These are phyloP conservation scores for Callocephalon fimbriatum DNA, from an alignment of 2,113 vertebrate genomes.

Conservation along the genomic window DNA sequence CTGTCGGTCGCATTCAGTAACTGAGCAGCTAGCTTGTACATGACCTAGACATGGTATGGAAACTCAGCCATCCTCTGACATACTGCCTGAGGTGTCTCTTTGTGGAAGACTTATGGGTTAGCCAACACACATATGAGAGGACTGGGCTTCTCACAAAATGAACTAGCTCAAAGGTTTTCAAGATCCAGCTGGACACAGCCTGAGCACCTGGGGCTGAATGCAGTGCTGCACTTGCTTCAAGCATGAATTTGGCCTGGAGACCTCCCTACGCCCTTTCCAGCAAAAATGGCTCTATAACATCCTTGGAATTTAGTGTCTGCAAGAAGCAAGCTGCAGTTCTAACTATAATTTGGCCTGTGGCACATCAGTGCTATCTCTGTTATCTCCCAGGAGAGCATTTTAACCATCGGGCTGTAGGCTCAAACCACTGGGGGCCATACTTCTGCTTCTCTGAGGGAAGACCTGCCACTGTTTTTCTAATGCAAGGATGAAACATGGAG, in stretches of 20 bases:
- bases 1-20: rapidly evolving
- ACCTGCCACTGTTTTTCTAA: background rate
- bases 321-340: background rate
- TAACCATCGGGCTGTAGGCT: background rate
- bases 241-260: background rate
- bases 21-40: background rate
- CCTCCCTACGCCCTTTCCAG: background rate
- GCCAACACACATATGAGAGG: background rate
- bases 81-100: background rate
- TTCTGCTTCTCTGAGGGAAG: background rate
- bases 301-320: background rate
- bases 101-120: background rate
- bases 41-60: rapidly evolving
- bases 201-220: background rate
- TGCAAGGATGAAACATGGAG: background rate
- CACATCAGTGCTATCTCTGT: background rate
- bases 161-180: background rate
- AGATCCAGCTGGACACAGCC: background rate
- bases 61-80: background rate
- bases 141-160: background rate
- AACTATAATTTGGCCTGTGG: background rate
- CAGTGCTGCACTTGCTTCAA: background rate
- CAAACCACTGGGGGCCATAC: background rate
- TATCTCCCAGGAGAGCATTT: background rate
- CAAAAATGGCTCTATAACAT: background rate